Evolutionary conservation across 1,140 invertebrate genomes (phyloP), one percentile per base, ranked within the genome.

Genomic region (Brachionus manjavacas): DNA sequence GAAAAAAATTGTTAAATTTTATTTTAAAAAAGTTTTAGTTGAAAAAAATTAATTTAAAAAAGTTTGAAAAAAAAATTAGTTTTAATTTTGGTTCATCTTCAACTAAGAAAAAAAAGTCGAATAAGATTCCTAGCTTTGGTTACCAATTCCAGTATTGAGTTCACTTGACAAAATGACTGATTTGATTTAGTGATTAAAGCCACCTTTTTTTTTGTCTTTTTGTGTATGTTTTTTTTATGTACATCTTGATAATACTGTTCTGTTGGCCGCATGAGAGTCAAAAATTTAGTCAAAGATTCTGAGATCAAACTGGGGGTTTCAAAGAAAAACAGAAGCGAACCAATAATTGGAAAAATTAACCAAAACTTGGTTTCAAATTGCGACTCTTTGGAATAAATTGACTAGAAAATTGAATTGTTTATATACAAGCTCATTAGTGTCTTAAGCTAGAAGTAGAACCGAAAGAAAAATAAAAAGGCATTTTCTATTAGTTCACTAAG

Each of bases 181-280:
- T 16, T 23, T 76, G 41, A 25, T 76, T 46, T 46, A 14, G 9
- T 46, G 14, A 46, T 46, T 12, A 46, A n/a, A 46, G 3, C 20
- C 9, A 11, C 41, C 3, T 23, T 76, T 76, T 74, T 43, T 76
- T 76, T 20, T 46, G 9, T 20, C 4, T 49, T 76, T 76, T 76
- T 49, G 20, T 23, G 12, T n/a, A 9, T 72, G 39, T 76, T 76
- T 76, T 76, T 23, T 46, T 1, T 76, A 76, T 76, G 72, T 76
- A 76, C 72, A 76, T 49, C 43, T 76, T 49, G n/a, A 72, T 76
- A 76, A 76, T 76, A 76, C 72, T 76, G 72, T 76, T 76, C 72
- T 23, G 41, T 43, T 76, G 72, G 72, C 72, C 72, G 72, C 72
- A 76, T 46, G 16, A 25, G 72, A 72, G 31, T 39, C 7, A 55